A percentile compares a stretch with the other conserved stretches of the same genome.
Conservation (phyloP, 2,888 invertebrate genomes). For the Tetheella fluctuosa region DNA sequence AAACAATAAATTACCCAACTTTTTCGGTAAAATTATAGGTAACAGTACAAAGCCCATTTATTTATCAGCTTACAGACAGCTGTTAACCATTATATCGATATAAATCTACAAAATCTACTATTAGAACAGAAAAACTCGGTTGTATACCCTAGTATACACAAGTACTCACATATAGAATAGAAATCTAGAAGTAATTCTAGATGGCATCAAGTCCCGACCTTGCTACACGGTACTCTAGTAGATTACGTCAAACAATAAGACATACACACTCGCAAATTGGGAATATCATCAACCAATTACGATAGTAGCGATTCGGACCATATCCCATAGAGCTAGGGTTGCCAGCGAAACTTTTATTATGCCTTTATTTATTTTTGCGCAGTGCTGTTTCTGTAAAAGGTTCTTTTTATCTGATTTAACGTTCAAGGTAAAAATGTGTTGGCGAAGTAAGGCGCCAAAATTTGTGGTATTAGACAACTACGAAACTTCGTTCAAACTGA, state of each 20-base stretch:
- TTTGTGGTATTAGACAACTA: neutral
- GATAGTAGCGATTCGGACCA: slow-evolving; percentile 48
- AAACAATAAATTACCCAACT: no score
- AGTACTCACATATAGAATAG: no score
- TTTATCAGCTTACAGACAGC: no score
- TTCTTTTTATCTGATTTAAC: neutral
- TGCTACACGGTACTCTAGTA: slow-evolving; percentile 20
- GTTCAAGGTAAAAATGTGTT: neutral
- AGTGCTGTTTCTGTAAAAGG: neutral
- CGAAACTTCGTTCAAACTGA: no score
- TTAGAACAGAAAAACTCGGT: no score
- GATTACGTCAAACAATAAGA: slow-evolving; percentile 28
- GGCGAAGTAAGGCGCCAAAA: neutral
- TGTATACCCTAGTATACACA: no score
- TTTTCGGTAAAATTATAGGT: no score
- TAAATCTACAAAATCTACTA: no score
- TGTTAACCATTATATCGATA: no score
- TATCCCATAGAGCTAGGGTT: slow-evolving; percentile 37
- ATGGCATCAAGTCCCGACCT: neutral
- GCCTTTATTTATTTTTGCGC: neutral
- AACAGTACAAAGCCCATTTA: no score
- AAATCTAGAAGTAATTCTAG: neutral
- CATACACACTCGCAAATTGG: slow-evolving; percentile 39
- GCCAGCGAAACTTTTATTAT: neutral
- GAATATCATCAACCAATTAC: slow-evolving; percentile 61